phyloP scores from a whole-genome alignment of 1,140 invertebrate species.

The Portunus trituberculatus region DNA sequence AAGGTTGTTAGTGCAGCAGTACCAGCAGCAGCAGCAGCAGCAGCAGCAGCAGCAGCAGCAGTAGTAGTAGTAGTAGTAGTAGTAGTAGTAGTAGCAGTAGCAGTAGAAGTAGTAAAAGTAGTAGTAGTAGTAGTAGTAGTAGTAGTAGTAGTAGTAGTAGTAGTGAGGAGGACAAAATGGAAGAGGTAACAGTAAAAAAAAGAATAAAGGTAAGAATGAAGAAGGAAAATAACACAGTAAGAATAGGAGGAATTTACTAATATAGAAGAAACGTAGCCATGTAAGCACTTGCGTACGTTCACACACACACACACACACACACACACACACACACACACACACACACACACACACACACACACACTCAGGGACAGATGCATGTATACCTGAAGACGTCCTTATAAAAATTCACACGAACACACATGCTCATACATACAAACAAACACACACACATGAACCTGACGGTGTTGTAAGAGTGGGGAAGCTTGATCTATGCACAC shows the following conservation, averaged over 20 bases:
- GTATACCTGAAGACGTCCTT: no score
- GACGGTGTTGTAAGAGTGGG: background rate
- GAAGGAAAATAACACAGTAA: no score
- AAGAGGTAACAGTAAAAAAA: background rate
- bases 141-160: background rate
- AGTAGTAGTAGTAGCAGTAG: background rate
- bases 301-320: background rate
- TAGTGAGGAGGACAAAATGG: background rate
- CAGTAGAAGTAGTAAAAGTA: background rate
- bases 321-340: background rate
- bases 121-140: slow-evolving; percentile 16
- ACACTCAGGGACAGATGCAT: background rate
- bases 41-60: no score
- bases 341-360: background rate
- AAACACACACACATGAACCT: background rate
- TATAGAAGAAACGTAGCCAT: no score
- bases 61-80: background rate
- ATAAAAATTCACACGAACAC: background rate
- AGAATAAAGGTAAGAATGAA: background rate
- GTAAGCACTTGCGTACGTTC: no score
- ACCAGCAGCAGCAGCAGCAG: no score
- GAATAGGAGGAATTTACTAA: no score
- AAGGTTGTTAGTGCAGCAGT: no score
- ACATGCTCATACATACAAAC: background rate
- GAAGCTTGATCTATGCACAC: background rate